A percentile compares a stretch with the other conserved stretches of the same genome.
Evolutionary conservation across 53 echinoderm and acorn worm species (phyloP).

Genomic region (Luidia sarsii): DNA sequence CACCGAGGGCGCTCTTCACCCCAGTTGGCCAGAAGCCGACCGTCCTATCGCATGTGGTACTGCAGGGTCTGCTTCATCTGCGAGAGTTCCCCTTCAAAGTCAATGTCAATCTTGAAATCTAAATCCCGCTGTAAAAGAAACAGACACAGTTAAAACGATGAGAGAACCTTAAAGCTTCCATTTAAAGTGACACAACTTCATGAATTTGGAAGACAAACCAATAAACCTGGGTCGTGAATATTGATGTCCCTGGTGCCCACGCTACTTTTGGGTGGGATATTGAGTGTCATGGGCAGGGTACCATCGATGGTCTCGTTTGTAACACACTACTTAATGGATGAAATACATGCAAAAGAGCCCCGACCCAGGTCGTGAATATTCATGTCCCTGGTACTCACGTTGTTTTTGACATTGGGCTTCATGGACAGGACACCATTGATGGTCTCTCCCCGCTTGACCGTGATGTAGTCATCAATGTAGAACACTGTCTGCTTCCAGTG

Average conservation of each 20-base stretch:
- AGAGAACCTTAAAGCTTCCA: too few species aligned
- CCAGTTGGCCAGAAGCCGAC: too few species aligned
- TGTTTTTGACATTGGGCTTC: constrained; percentile 92
- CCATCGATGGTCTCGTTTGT: too few species aligned
- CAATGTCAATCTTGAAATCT: constrained; percentile 82
- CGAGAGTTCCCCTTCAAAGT: constrained; percentile 81
- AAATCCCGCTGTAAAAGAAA: constrained; percentile 90
- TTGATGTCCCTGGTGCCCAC: too few species aligned
- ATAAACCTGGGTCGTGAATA: too few species aligned
- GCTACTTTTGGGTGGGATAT: too few species aligned
- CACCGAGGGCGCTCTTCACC: too few species aligned
- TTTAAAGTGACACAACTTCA: too few species aligned
- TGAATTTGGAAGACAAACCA: too few species aligned
- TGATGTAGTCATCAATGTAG: constrained; percentile 96
- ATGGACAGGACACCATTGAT: constrained; percentile 83
- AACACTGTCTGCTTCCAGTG: constrained; percentile 99
- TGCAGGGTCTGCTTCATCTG: constrained; percentile 45
- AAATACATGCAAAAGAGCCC: neutral
- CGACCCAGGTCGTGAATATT: neutral
- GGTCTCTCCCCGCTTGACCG: constrained; percentile 92
- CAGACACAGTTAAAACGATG: too few species aligned
- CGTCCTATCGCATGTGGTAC: constrained; percentile 45
- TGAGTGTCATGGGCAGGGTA: too few species aligned
- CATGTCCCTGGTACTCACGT: constrained; percentile 69
- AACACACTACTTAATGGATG: neutral